phyloP scores from a whole-genome alignment of 2,888 invertebrate genomes.

The Amphipoea lucens region DNA sequence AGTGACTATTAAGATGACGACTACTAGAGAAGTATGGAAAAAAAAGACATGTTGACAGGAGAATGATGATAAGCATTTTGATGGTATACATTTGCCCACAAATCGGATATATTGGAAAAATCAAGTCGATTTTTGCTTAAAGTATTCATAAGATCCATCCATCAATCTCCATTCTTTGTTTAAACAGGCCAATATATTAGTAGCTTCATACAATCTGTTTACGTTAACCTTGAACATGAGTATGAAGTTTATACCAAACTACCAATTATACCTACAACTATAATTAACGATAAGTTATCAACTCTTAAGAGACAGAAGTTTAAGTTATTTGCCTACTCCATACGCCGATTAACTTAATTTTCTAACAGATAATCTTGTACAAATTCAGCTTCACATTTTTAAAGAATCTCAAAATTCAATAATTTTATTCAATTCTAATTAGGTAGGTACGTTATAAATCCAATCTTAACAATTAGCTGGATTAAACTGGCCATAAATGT shows the following conservation, averaged over 20 bases:
- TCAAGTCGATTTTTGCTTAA: background rate
- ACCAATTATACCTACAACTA: background rate
- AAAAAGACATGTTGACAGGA: background rate
- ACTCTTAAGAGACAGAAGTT: background rate
- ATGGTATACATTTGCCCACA: background rate
- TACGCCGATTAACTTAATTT: background rate
- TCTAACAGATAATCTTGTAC: background rate
- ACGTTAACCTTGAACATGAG: conserved; percentile 2
- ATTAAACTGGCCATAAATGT: background rate
- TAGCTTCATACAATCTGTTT: conserved; percentile 3
- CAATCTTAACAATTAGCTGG: background rate
- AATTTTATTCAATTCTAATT: background rate
- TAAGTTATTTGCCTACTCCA: background rate
- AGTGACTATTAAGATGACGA: background rate
- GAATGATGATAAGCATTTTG: background rate
- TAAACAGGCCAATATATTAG: background rate
- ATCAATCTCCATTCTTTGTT: background rate
- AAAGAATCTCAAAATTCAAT: background rate
- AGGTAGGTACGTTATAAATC: background rate
- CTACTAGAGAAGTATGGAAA: background rate
- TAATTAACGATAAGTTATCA: conserved; percentile 6
- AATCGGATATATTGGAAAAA: background rate
- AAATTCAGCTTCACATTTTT: background rate
- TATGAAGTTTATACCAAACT: background rate
- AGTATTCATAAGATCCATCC: background rate